Percentiles rank a stretch among this genome's conserved stretches.
Evolutionary conservation across 2,888 invertebrate genomes (phyloP).

Genomic region (Toxonevra muliebris): DNA sequence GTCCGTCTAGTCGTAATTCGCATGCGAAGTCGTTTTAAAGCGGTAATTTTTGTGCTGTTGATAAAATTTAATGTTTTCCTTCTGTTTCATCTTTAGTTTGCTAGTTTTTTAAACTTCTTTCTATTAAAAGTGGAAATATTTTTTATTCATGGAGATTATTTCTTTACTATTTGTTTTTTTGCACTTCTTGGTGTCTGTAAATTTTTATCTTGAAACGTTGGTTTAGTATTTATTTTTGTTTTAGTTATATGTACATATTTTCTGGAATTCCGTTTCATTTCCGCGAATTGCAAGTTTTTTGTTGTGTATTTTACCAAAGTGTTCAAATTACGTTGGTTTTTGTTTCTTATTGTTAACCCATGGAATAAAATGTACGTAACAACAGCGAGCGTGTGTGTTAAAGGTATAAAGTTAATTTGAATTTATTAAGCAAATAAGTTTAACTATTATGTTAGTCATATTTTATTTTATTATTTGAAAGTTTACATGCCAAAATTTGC

Average conservation of each 20-base stretch:
- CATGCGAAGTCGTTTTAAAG: constrained; percentile 42
- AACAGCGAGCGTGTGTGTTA: not conserved
- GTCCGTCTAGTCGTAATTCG: constrained; percentile 60
- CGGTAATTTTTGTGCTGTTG: not conserved
- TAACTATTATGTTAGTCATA: no score
- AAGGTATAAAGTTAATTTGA: not conserved
- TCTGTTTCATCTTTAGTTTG: not conserved
- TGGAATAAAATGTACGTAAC: not conserved
- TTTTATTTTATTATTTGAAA: no score
- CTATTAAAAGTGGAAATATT: constrained; percentile 9
- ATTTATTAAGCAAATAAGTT: no score
- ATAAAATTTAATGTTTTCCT: not conserved
- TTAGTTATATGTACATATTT: constrained; percentile 13
- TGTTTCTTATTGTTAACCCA: no score
- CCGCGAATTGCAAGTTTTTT: constrained; percentile 47
- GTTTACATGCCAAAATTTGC: no score
- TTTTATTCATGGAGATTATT: not conserved
- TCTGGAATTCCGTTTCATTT: constrained; percentile 51
- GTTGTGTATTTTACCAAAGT: constrained; percentile 19
- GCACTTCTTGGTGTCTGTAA: not conserved
- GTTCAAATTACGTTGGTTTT: no score
- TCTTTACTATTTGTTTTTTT: not conserved
- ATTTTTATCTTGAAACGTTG: not conserved
- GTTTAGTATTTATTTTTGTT: not conserved
- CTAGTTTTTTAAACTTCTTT: not conserved